These are phyloP conservation scores for Apogon hyalosoma DNA, from an alignment of 2,797 vertebrate species.

Conservation along the genomic window DNA sequence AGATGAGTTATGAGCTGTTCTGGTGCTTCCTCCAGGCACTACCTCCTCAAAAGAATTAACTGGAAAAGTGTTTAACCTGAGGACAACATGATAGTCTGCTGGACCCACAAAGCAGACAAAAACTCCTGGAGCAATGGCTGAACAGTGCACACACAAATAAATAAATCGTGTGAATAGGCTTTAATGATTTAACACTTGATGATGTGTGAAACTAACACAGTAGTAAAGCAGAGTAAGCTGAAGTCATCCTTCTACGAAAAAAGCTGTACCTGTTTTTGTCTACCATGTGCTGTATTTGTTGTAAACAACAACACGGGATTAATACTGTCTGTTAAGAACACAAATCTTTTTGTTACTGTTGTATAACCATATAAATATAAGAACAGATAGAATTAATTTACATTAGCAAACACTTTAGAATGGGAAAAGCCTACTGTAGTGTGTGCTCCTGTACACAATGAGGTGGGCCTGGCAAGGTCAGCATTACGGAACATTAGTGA, in stretches of 20 bases:
- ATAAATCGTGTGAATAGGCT: neutral
- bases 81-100: neutral
- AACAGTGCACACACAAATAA: neutral
- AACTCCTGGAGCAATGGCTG: neutral
- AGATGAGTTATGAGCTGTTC: neutral
- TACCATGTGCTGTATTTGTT: neutral
- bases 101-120: neutral
- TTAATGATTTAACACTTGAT: neutral
- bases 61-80: slow-evolving; percentile 6
- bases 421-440: slow-evolving; percentile 27
- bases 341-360: neutral
- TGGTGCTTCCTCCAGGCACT: neutral
- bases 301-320: neutral
- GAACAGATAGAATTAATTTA: neutral
- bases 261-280: neutral
- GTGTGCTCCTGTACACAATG: slow-evolving; percentile 65
- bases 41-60: slow-evolving; percentile 4
- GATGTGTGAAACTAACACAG: slow-evolving; percentile 2
- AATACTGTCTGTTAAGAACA: neutral
- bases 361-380: neutral
- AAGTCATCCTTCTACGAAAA: neutral
- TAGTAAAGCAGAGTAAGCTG: neutral
- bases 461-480: slow-evolving; percentile 68
- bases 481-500: slow-evolving; percentile 68
- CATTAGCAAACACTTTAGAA: slow-evolving; percentile 24